phyloP scores from a whole-genome alignment of 2,113 vertebrate species.

The Myotis davidii region DNA sequence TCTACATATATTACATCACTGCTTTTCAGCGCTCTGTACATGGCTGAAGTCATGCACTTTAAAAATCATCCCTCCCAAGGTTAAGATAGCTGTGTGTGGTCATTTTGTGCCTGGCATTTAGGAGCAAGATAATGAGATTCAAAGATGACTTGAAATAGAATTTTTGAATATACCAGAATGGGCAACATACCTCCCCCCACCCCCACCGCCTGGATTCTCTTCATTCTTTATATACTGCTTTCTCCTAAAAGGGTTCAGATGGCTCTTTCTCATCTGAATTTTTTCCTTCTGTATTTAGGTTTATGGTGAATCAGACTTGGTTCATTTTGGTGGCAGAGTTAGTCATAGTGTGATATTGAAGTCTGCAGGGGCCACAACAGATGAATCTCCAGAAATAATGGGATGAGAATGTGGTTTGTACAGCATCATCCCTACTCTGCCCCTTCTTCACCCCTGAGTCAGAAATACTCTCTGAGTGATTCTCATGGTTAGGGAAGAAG shows the following conservation, averaged over 20 bases:
- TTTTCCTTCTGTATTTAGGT: background rate
- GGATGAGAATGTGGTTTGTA: background rate
- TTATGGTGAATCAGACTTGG: background rate
- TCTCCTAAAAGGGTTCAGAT: background rate
- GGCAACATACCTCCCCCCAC: background rate
- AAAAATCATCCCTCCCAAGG: background rate
- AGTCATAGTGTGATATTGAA: background rate
- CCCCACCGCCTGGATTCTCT: background rate
- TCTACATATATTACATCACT: background rate
- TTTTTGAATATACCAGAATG: slow-evolving; percentile 56
- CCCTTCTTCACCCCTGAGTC: background rate
- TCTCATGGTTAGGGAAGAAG: background rate
- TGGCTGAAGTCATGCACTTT: background rate
- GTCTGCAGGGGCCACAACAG: background rate
- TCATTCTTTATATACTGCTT: background rate
- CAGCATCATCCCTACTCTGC: background rate
- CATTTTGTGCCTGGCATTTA: slow-evolving; percentile 48
- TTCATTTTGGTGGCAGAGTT: background rate
- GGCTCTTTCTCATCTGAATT: background rate
- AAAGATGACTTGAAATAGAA: slow-evolving; percentile 52
- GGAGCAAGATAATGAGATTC: slow-evolving; percentile 44
- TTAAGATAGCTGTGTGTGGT: background rate
- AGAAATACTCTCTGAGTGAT: background rate
- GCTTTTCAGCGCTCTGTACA: background rate
- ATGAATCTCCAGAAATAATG: background rate